Percentiles rank a stretch among this genome's conserved stretches.
Evolutionary conservation across 2,113 vertebrate genomes (phyloP).

Genomic region (Alosa alosa): DNA sequence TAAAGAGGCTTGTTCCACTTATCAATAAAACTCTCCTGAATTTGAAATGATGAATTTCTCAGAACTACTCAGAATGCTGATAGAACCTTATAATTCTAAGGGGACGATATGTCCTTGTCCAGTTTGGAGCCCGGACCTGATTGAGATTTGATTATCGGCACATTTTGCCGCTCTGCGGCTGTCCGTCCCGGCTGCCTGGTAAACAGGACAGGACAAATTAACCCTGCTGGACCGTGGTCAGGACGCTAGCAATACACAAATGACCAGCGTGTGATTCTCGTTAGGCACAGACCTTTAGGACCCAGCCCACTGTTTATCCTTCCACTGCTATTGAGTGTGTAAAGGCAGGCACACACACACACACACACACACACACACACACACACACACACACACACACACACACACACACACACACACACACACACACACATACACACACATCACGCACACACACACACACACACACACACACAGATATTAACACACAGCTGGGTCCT

Average conservation of each 20-base stretch:
- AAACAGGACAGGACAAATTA: slow-evolving; percentile 40
- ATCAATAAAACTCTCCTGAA: too few relatives aligned
- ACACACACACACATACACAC: not conserved
- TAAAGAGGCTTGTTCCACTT: too few relatives aligned
- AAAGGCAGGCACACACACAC: not conserved
- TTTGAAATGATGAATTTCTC: too few relatives aligned
- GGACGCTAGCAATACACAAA: slow-evolving; percentile 26
- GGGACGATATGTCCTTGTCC: not conserved
- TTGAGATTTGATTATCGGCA: slow-evolving; percentile 29
- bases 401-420: not conserved
- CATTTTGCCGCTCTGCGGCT: slow-evolving; percentile 1
- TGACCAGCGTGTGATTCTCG: slow-evolving; percentile 35
- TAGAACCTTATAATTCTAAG: too few relatives aligned
- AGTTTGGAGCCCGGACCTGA: not conserved
- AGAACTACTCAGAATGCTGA: too few relatives aligned
- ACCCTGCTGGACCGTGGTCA: slow-evolving; percentile 38
- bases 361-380: not conserved
- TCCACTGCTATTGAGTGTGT: not conserved
- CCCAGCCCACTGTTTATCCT: not conserved
- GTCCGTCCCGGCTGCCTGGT: slow-evolving; percentile 5
- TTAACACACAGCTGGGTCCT: not conserved
- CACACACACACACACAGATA: not conserved
- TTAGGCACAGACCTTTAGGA: slow-evolving; percentile 16
- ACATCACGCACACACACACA: not conserved
- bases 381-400: slow-evolving; percentile 15